Conservation (phyloP, 2,888 invertebrate species). For the Lasioglossum leucozonium region DNA sequence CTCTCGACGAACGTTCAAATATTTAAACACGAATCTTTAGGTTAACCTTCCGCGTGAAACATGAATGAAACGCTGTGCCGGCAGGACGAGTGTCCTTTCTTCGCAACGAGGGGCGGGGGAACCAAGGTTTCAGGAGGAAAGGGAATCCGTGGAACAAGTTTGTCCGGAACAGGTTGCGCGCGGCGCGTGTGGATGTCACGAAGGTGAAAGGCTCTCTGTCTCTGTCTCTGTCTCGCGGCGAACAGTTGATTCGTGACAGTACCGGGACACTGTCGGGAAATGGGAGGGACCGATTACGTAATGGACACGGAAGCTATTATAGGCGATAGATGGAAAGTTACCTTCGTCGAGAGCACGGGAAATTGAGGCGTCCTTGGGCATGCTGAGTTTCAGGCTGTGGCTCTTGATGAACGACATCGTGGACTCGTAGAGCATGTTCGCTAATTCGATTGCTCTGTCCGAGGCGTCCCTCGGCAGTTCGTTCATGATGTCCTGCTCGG, state of each 20-base stretch:
- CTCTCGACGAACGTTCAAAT: neutral
- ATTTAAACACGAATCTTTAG: neutral
- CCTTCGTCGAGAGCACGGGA: constrained; percentile 92
- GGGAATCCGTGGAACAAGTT: constrained; percentile 66
- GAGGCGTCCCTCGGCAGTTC: constrained; percentile 85
- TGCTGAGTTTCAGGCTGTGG: constrained; percentile 89
- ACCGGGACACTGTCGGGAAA: constrained; percentile 47
- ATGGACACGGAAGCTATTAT: constrained; percentile 41
- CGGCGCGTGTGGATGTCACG: constrained; percentile 64
- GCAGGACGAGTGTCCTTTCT: neutral
- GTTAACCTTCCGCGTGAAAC: neutral
- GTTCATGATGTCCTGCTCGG: constrained; percentile 85
- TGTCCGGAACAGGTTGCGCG: constrained; percentile 66
- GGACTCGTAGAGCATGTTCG: constrained; percentile 86
- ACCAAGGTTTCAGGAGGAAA: constrained; percentile 59
- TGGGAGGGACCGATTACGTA: constrained; percentile 48
- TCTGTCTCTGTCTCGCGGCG: constrained; percentile 17
- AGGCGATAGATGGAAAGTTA: constrained; percentile 79
- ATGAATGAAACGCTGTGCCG: constrained; percentile 16
- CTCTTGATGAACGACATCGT: constrained; percentile 86
- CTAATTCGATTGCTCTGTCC: constrained; percentile 86
- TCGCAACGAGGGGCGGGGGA: neutral
- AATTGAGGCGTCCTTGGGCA: constrained; percentile 89
- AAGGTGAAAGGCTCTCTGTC: constrained; percentile 70
- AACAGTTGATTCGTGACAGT: constrained; percentile 64